A percentile compares a stretch with the other conserved stretches of the same genome.
Conservation (phyloP, 2,113 vertebrate genomes). For the Hippocampus guttulatus region DNA sequence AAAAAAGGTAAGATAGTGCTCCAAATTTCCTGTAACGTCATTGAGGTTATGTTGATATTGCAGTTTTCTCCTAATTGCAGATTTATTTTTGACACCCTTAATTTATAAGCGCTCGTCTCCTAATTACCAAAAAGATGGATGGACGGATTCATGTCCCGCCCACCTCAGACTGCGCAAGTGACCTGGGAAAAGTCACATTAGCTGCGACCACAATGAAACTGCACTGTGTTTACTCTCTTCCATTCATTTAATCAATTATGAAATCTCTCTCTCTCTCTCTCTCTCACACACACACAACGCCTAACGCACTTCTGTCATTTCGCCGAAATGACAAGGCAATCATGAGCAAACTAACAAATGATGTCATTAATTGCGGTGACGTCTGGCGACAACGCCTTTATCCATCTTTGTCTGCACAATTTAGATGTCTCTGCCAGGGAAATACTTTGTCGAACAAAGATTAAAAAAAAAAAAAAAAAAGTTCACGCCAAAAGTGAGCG, state of each 20-base stretch:
- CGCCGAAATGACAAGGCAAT: slow-evolving; percentile 39
- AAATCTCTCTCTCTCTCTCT: background rate
- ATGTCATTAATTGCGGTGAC: slow-evolving; percentile 50
- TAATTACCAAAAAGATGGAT: background rate
- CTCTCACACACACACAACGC: background rate
- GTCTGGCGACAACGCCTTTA: slow-evolving; percentile 39
- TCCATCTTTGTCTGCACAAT: slow-evolving; percentile 48
- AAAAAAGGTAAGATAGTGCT: background rate
- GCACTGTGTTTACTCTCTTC: background rate
- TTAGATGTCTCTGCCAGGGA: slow-evolving; percentile 38
- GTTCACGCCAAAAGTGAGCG: background rate
- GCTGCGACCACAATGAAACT: background rate
- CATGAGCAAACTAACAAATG: slow-evolving; percentile 51
- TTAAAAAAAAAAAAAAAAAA: background rate
- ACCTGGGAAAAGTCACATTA: background rate
- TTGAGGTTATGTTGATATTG: background rate
- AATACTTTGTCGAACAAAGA: slow-evolving; percentile 31
- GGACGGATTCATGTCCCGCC: background rate
- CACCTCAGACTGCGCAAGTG: background rate
- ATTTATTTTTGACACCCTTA: background rate
- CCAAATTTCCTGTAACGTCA: no score
- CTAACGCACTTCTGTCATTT: slow-evolving; percentile 22
- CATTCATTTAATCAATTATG: background rate
- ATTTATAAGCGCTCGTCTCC: background rate
- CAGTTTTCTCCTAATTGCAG: background rate